Evolutionary conservation across 1,140 invertebrate species (phyloP).

Genomic region (Atta texana): DNA sequence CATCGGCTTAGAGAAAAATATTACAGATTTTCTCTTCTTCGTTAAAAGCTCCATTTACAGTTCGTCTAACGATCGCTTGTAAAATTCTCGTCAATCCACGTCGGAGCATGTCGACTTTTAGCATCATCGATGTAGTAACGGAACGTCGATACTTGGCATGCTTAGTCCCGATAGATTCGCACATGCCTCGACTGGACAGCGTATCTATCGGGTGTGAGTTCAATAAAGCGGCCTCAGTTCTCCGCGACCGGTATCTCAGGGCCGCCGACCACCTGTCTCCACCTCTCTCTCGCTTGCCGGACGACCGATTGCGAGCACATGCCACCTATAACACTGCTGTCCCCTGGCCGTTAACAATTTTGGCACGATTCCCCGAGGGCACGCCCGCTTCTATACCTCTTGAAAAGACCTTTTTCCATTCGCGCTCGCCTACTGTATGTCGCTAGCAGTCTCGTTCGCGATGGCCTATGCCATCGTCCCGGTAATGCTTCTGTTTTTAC

Average conservation of each 20-base stretch:
- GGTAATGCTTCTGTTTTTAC: slow-evolving; percentile 26
- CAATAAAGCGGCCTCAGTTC: slow-evolving; percentile 64
- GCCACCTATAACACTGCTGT: slow-evolving; percentile 74
- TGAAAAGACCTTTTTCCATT: slow-evolving; percentile 59
- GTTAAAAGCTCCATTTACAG: too few relatives aligned
- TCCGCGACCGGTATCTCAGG: slow-evolving; percentile 71
- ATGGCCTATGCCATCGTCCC: slow-evolving; percentile 2
- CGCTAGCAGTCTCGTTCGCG: slow-evolving; percentile 20
- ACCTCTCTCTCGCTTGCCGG: slow-evolving; percentile 39
- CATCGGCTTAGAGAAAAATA: neutral
- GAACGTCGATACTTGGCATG: slow-evolving; percentile 37
- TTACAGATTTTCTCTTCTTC: neutral
- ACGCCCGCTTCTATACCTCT: slow-evolving; percentile 10
- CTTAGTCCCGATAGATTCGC: slow-evolving; percentile 53
- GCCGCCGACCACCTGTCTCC: slow-evolving; percentile 71
- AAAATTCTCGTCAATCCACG: neutral
- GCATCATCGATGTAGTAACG: slow-evolving; percentile 18
- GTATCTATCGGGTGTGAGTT: slow-evolving; percentile 62
- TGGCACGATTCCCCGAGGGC: slow-evolving; percentile 71
- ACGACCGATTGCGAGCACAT: slow-evolving; percentile 75
- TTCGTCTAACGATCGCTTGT: neutral
- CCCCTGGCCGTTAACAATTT: slow-evolving; percentile 75
- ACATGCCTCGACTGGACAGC: slow-evolving; percentile 52
- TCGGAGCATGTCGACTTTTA: slow-evolving; percentile 9
- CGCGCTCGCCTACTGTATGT: slow-evolving; percentile 65